phyloP scores from a whole-genome alignment of 2,797 vertebrate genomes.

The Syndactyla subalaris region DNA sequence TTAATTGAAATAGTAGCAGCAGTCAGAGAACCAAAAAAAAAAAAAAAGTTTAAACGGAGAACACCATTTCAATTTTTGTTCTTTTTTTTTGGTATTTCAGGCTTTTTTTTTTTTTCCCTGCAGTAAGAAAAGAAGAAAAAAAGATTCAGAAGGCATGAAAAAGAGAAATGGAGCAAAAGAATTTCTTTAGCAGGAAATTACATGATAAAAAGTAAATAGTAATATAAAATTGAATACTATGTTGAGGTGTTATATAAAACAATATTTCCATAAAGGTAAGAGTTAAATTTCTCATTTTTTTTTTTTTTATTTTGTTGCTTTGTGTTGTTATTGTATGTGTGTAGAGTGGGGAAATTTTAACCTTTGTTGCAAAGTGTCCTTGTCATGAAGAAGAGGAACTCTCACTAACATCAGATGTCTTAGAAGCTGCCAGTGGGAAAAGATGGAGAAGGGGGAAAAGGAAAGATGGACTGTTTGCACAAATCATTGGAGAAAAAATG shows the following conservation, averaged over 20 bases:
- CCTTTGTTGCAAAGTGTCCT: not conserved
- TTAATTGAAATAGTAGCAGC: not conserved
- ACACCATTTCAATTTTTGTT: rapidly evolving
- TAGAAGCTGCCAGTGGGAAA: rapidly evolving
- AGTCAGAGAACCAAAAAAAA: not conserved
- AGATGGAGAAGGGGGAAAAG: not conserved
- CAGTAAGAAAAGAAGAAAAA: not conserved
- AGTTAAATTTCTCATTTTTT: not conserved
- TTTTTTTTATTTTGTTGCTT: not conserved
- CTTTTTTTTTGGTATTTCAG: rapidly evolving
- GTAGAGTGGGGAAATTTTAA: not conserved
- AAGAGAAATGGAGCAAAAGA: not conserved
- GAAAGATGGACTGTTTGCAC: not conserved
- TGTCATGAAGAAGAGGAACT: not conserved
- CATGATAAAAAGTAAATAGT: not conserved
- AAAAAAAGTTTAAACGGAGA: not conserved
- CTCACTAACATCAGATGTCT: not conserved
- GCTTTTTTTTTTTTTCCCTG: rapidly evolving
- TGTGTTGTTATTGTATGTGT: rapidly evolving
- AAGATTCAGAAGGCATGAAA: not conserved
- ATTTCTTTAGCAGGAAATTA: not conserved
- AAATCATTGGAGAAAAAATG: not conserved
- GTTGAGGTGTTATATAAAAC: not conserved
- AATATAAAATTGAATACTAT: not conserved
- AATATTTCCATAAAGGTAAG: not conserved